A percentile compares a stretch with the other conserved stretches of the same genome.
These are phyloP conservation scores for Oophaga sylvatica DNA, from an alignment of 2,797 vertebrate species.

Conservation along the genomic window DNA sequence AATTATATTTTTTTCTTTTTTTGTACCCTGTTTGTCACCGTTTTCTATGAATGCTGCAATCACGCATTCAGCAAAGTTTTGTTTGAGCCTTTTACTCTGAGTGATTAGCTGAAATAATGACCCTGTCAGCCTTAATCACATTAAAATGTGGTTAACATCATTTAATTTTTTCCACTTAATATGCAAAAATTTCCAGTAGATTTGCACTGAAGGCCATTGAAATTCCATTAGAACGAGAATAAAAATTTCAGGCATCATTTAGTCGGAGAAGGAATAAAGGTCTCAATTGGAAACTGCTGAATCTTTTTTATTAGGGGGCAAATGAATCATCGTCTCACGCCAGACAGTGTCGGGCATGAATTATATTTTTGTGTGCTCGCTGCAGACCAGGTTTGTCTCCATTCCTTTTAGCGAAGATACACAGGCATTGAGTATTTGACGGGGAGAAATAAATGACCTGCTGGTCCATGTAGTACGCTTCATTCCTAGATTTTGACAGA, in stretches of 20 bases:
- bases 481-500: not conserved
- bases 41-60: conserved; percentile 64
- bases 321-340: conserved; percentile 87
- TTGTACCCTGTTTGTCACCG: conserved; percentile 49
- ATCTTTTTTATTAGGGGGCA: conserved; percentile 91
- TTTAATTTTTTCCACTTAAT: conserved; percentile 99
- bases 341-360: conserved; percentile 48
- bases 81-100: conserved; percentile 95
- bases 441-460: not conserved
- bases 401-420: not conserved
- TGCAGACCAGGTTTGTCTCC: conserved; percentile 10
- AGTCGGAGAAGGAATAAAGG: conserved; percentile 94
- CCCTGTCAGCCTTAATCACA: conserved; percentile 99
- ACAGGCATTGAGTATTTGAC: not conserved
- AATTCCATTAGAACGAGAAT: conserved; percentile 99
- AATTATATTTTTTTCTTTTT: not conserved
- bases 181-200: conserved; percentile 99
- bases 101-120: conserved; percentile 99
- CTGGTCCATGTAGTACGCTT: not conserved
- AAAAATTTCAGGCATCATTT: conserved; percentile 99
- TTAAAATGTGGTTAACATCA: conserved; percentile 99
- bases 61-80: conserved; percentile 82
- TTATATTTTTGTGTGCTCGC: conserved; percentile 15
- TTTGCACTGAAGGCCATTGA: conserved; percentile 99
- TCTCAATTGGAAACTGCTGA: conserved; percentile 94